These are phyloP conservation scores for Xiphophorus hellerii DNA, from an alignment of 2,113 vertebrate species.

Conservation along the genomic window DNA sequence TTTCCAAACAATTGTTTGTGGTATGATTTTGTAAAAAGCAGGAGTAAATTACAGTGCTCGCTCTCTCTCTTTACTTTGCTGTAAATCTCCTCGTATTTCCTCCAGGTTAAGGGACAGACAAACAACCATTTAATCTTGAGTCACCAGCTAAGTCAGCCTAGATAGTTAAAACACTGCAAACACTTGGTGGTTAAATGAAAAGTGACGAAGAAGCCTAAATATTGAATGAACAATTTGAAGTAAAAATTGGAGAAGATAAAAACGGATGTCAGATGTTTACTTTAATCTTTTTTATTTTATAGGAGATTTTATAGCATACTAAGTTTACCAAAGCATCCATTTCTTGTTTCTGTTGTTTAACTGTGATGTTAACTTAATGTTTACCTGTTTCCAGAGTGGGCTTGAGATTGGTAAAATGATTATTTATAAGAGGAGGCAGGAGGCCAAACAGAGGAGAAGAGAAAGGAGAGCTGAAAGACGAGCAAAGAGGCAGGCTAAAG, in stretches of 20 bases:
- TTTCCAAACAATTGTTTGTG: too few species aligned
- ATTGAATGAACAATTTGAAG: too few species aligned
- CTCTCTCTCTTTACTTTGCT: neutral
- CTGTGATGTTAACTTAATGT: neutral
- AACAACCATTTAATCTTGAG: neutral
- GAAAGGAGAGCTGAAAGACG: slow-evolving; percentile 82
- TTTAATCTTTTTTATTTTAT: too few species aligned
- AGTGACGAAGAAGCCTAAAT: too few species aligned
- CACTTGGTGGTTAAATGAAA: too few species aligned
- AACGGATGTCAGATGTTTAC: too few species aligned
- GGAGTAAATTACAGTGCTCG: neutral
- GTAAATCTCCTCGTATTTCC: neutral
- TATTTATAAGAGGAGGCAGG: slow-evolving; percentile 87
- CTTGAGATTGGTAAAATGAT: slow-evolving; percentile 88
- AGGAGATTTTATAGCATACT: neutral
- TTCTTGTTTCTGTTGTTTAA: neutral
- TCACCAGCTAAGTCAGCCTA: neutral
- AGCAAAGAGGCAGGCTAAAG: slow-evolving; percentile 78
- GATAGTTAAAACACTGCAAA: neutral
- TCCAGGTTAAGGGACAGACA: neutral
- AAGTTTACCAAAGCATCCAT: neutral
- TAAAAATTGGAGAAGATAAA: too few species aligned
- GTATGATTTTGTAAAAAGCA: neutral
- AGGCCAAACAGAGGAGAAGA: slow-evolving; percentile 84
- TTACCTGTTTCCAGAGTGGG: slow-evolving; percentile 80